These are phyloP conservation scores for Plebejus argus DNA, from an alignment of 2,888 invertebrate species.

Conservation along the genomic window DNA sequence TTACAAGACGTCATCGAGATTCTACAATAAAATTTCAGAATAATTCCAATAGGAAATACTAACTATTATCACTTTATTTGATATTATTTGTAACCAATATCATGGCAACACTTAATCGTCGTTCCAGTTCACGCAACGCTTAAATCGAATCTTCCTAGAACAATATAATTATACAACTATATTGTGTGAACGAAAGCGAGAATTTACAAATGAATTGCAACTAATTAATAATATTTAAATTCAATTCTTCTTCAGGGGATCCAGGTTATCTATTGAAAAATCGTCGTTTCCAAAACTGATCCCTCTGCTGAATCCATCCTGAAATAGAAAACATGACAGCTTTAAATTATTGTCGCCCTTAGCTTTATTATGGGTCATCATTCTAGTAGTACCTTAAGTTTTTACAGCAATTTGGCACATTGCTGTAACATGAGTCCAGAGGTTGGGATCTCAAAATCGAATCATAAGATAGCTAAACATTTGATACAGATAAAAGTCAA, in stretches of 20 bases:
- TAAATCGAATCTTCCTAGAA: conserved; percentile 48
- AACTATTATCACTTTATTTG: conserved; percentile 60
- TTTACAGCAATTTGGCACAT: too few species aligned
- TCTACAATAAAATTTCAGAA: conserved; percentile 53
- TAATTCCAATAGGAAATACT: conserved; percentile 55
- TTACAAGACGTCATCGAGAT: conserved; percentile 39
- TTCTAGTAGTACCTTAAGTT: too few species aligned
- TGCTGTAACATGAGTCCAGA: too few species aligned
- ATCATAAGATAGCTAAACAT: too few species aligned
- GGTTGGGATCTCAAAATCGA: too few species aligned
- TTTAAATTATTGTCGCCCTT: not conserved
- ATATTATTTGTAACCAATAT: conserved; percentile 68
- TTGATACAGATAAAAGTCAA: too few species aligned
- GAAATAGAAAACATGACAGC: conserved; percentile 56
- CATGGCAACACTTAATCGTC: conserved; percentile 65
- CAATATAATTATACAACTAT: conserved; percentile 49
- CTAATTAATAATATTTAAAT: conserved; percentile 44
- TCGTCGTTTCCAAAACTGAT: conserved; percentile 94
- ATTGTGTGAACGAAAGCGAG: conserved; percentile 61
- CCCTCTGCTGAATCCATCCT: conserved; percentile 95
- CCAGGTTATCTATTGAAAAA: conserved; percentile 96
- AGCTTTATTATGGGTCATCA: too few species aligned
- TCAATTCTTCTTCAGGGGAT: conserved; percentile 91
- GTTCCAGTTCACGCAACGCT: conserved; percentile 58
- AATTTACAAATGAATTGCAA: conserved; percentile 50